Base-by-base conservation (phyloP, 2,888 invertebrate genomes). In the Ceratothoa steindachneri region DNA sequence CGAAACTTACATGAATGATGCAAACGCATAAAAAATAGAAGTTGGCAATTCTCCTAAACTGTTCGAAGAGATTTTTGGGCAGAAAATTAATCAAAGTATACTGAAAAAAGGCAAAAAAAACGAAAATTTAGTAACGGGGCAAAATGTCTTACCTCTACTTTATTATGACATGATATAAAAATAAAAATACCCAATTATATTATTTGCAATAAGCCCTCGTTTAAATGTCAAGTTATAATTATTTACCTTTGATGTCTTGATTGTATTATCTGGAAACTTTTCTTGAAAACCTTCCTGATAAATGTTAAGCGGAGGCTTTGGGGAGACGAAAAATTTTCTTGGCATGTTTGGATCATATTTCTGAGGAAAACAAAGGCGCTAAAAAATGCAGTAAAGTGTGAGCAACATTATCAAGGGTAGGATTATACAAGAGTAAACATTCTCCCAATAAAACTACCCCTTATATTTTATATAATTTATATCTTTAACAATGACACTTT, bases 31-130 rank as follows among this genome's bases (percentile, higher is more conserved):
- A 87, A 83, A 93, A 93, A 84, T 93, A 93, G 83, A 93, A 92
- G 85, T 93, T 93, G 80, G 92, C 93, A 68, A 93, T 87, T 69
- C 93, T 87, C 22, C 91, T 87, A 84, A 93, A 93, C 85, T 94
- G 93, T 83, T 93, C 93, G 81, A 89, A 86, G 64, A 94, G 84
- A 85, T 93, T 93, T 85, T 91, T 91, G 66, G 92, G 92, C 75
- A 93, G 80, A 84, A 93, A 93, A 84, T 89, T 90, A 84, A 90
- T 88, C 76, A 90, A 71, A 12, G 92, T 90, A 83, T 93, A 93
- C 88, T 93, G 89, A 28, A 83, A 82, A 67, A 30, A 80, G 80
- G 71, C 69, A 74, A 72, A 69, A 64, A 24, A 64, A n/a, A n/a
- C n/a, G n/a, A n/a, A n/a, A n/a, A n/a, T n/a, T n/a, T n/a, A n/a